Percentiles rank a stretch among this genome's conserved stretches.
Conservation (phyloP, 2,797 vertebrate species). For the Coendou prehensilis region DNA sequence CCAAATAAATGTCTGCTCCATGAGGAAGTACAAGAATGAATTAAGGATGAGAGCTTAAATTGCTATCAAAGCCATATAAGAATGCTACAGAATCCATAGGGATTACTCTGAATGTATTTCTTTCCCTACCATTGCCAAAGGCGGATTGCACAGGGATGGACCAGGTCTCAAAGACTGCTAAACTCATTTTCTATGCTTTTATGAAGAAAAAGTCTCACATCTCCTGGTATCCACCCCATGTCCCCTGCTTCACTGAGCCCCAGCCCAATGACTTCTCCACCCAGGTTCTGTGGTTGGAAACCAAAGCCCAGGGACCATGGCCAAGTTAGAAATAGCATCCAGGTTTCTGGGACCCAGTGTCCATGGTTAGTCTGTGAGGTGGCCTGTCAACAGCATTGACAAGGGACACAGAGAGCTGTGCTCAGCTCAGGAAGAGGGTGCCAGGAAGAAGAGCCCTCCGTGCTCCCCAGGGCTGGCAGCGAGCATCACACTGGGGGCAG, state of each 20-base stretch:
- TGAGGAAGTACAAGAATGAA: background rate
- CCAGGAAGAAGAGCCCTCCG: background rate
- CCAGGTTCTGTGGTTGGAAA: background rate
- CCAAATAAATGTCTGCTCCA: constrained; percentile 37
- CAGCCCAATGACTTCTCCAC: background rate
- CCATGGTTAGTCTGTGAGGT: background rate
- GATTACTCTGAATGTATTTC: background rate
- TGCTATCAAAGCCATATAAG: background rate
- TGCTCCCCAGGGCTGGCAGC: background rate
- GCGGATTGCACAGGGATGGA: background rate
- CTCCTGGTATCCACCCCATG: background rate
- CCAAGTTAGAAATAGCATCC: constrained; percentile 65
- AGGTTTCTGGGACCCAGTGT: background rate
- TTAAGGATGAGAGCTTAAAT: constrained; percentile 21
- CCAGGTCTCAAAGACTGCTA: background rate
- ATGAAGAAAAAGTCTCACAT: background rate
- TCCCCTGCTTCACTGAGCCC: fast-evolving
- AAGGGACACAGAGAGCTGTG: background rate
- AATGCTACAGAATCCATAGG: background rate
- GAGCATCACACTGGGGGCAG: fast-evolving
- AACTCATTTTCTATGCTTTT: background rate
- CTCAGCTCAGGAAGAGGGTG: background rate
- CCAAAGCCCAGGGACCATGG: background rate
- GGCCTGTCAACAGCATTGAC: background rate
- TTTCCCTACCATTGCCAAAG: background rate